Conservation (phyloP, 2,888 invertebrate species). For the Ommatoiulus sabulosus region DNA sequence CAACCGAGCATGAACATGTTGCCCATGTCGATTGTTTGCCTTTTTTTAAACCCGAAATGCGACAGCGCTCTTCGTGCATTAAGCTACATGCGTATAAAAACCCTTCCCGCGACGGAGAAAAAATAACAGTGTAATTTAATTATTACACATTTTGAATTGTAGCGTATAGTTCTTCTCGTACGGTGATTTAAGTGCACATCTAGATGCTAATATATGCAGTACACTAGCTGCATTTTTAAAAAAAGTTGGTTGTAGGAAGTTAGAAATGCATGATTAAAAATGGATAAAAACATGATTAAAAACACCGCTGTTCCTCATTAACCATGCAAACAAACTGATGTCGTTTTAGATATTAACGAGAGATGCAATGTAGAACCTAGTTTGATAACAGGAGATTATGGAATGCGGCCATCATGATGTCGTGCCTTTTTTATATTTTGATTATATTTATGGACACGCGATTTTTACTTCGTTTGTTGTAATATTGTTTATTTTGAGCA, state of each 20-base stretch:
- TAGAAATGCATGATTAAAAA: too few species aligned
- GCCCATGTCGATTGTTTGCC: not conserved
- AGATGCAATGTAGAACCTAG: not conserved
- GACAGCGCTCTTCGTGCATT: not conserved
- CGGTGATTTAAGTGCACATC: not conserved
- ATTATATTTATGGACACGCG: not conserved
- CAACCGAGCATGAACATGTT: not conserved
- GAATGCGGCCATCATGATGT: not conserved
- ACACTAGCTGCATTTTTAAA: too few species aligned
- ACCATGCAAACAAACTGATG: not conserved
- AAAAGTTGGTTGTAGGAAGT: too few species aligned
- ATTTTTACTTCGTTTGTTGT: not conserved
- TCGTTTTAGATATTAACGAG: not conserved
- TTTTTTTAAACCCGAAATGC: not conserved
- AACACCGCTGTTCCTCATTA: constrained; percentile 7
- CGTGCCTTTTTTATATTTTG: not conserved
- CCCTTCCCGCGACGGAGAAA: not conserved
- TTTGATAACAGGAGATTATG: not conserved
- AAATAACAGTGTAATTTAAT: not conserved
- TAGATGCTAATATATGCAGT: not conserved
- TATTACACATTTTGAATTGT: not conserved
- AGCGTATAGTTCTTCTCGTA: not conserved
- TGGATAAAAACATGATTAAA: not conserved
- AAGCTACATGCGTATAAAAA: not conserved
- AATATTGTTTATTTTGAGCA: too few species aligned